phyloP scores from a whole-genome alignment of 1,140 invertebrate genomes.

The Drosophila orena region DNA sequence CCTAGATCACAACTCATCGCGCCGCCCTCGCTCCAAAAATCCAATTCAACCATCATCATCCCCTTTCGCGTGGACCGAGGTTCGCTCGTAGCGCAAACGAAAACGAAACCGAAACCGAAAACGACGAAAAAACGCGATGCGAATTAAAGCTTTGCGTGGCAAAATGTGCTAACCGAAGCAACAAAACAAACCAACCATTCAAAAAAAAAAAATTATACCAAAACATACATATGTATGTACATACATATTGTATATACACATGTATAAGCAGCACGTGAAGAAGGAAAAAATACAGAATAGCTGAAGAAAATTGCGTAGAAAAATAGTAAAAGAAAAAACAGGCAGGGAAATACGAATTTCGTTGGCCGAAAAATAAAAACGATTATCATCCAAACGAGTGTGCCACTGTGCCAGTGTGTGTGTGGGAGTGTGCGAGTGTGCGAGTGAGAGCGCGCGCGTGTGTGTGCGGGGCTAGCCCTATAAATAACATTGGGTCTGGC shows the following conservation, averaged over 20 bases:
- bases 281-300: conserved; percentile 27
- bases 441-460: conserved; percentile 1
- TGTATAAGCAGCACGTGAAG: conserved; percentile 25
- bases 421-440: conserved; percentile 23
- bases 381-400: conserved; percentile 64
- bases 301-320: conserved; percentile 37
- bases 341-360: conserved; percentile 28
- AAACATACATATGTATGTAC: not conserved
- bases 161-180: conserved; percentile 59
- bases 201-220: conserved; percentile 18
- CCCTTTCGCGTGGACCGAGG: conserved; percentile 29
- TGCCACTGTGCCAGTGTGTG: conserved; percentile 15
- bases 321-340: conserved; percentile 17
- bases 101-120: conserved; percentile 33
- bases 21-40: conserved; percentile 33
- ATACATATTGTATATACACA: conserved; percentile 8
- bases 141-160: conserved; percentile 83
- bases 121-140: conserved; percentile 67
- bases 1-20: conserved; percentile 7
- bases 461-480: conserved; percentile 40
- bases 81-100: conserved; percentile 31
- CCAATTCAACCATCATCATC: not conserved
- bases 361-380: conserved; percentile 53
- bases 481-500: conserved; percentile 69
- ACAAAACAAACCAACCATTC: conserved; percentile 29